Conservation (phyloP, 2,113 vertebrate genomes). For the Gavialis gangeticus region DNA sequence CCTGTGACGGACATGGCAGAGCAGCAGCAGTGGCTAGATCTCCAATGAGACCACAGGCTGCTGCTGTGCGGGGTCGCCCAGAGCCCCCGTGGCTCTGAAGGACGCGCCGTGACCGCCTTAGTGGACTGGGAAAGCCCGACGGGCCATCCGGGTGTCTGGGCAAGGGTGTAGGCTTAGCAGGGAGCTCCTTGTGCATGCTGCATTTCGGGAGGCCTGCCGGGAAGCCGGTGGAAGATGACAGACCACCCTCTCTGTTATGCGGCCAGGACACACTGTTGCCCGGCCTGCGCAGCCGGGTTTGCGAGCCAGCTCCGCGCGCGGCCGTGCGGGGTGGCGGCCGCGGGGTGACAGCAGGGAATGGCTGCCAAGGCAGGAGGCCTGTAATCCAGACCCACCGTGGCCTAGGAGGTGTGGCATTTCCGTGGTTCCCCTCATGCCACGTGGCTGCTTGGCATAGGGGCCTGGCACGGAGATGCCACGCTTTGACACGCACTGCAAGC, state of each 20-base stretch:
- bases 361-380: background rate
- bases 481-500: too few relatives aligned
- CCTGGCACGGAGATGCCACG: too few relatives aligned
- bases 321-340: fast-evolving
- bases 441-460: too few relatives aligned
- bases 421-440: background rate
- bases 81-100: background rate
- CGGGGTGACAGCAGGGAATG: fast-evolving
- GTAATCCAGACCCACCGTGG: background rate
- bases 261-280: too few relatives aligned
- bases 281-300: background rate
- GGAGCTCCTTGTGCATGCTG: too few relatives aligned
- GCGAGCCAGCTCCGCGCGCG: too few relatives aligned
- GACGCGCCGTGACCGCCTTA: background rate
- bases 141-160: too few relatives aligned
- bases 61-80: background rate
- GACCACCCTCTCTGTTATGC: background rate
- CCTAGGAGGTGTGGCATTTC: background rate
- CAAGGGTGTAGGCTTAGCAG: too few relatives aligned
- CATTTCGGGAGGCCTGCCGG: too few relatives aligned
- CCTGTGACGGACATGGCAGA: background rate
- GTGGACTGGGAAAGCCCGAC: background rate
- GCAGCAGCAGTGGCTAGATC: background rate
- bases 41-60: background rate
- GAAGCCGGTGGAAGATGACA: background rate